These are phyloP conservation scores for Labeo calbasu DNA, from an alignment of 2,797 vertebrate genomes.

Conservation along the genomic window DNA sequence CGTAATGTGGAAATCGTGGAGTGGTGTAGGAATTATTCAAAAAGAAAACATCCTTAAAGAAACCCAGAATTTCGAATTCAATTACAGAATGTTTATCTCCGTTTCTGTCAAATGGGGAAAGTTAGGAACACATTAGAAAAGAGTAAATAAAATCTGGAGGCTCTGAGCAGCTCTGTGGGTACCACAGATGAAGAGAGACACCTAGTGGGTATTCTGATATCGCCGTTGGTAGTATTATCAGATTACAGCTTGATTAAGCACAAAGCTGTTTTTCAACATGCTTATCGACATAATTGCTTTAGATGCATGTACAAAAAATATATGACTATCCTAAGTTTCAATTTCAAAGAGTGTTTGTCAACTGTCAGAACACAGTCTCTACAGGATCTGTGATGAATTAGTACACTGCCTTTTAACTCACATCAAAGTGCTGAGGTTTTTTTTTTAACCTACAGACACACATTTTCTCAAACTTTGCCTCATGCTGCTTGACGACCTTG, in stretches of 20 bases:
- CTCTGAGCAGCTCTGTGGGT: slow-evolving; percentile 26
- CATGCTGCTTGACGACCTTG: slow-evolving; percentile 67
- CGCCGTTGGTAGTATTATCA: slow-evolving; percentile 49
- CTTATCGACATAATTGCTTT: neutral
- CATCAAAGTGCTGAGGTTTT: neutral
- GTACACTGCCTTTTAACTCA: neutral
- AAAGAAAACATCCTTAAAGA: slow-evolving; percentile 57
- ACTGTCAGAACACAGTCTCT: slow-evolving; percentile 1
- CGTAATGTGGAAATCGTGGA: slow-evolving; percentile 22
- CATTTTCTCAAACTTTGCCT: slow-evolving; percentile 30
- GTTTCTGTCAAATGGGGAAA: slow-evolving; percentile 59
- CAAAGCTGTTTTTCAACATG: too few relatives aligned
- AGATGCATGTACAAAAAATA: neutral
- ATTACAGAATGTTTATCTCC: slow-evolving; percentile 53
- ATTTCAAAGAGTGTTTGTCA: neutral
- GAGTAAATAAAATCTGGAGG: slow-evolving; percentile 42
- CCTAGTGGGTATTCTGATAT: slow-evolving; percentile 67
- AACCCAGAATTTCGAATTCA: slow-evolving; percentile 63
- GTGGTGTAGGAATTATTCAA: slow-evolving; percentile 53
- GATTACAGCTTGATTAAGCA: slow-evolving; percentile 27
- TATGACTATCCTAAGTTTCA: neutral
- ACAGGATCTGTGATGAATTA: neutral
- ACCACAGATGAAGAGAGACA: slow-evolving; percentile 71
- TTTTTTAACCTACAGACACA: neutral
- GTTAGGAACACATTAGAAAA: slow-evolving; percentile 62